Conservation (phyloP, 2,797 vertebrate species). For the Malacoraja senta region DNA sequence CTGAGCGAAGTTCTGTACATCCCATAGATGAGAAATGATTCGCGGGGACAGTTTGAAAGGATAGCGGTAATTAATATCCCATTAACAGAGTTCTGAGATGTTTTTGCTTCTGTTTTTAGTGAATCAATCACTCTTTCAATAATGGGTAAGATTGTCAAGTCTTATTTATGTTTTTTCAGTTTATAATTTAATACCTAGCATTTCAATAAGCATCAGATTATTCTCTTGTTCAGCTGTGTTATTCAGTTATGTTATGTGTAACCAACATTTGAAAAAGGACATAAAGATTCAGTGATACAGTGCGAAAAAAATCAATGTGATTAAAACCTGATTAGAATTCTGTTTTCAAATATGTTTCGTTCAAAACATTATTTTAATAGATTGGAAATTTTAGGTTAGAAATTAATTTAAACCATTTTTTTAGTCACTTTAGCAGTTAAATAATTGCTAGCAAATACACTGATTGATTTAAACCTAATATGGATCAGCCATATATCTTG, state of each 20-base stretch:
- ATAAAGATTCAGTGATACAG: too few species aligned
- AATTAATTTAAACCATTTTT: neutral
- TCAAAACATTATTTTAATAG: neutral
- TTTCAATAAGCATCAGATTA: neutral
- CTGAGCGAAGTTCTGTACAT: neutral
- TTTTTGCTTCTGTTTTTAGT: neutral
- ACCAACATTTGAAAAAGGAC: neutral
- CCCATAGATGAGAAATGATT: neutral
- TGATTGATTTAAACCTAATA: neutral
- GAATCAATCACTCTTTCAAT: neutral
- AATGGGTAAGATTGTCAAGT: neutral
- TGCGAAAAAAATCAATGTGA: neutral
- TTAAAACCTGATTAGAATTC: neutral
- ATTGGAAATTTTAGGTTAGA: neutral
- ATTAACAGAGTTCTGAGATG: neutral
- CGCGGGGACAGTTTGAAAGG: neutral
- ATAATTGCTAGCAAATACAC: neutral
- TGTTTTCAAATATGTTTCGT: neutral
- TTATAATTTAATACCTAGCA: neutral
- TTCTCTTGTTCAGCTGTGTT: too few species aligned
- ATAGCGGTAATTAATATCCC: neutral
- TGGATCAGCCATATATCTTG: neutral
- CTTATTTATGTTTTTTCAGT: neutral
- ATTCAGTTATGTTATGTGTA: neutral
- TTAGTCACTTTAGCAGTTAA: neutral